Base-by-base conservation (phyloP, 2,888 invertebrate species). In the Halocaridina rubra region DNA sequence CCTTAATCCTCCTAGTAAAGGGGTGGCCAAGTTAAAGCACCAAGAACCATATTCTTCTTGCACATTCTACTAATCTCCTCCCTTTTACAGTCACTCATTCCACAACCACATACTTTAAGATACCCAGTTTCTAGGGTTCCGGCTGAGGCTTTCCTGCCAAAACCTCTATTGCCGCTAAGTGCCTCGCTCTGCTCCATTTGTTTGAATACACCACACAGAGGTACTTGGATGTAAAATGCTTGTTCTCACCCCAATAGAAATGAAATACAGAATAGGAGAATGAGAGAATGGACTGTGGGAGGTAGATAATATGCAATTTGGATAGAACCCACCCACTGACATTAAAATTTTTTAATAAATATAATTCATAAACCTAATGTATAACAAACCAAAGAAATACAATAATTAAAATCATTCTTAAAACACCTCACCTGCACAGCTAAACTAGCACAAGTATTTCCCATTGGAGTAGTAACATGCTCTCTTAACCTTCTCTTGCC, bases 371-470 rank as follows among this genome's bases (percentile, higher is more conserved):
- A 13, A n/a, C 13, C 2, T 22, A 2, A 13, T 32, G 53, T 13
- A 32, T 7, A 53, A 53, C 10, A 27, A 59, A 1, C 39, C 13
- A n/a, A n/a, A n/a, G n/a, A n/a, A n/a, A n/a, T n/a, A n/a, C n/a
- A n/a, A n/a, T n/a, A n/a, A n/a, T n/a, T n/a, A n/a, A n/a, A n/a
- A n/a, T n/a, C n/a, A n/a, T n/a, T n/a, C n/a, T n/a, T n/a, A n/a
- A 24, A 32, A 3, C 29, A 13, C 19, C 77, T 57, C 46, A 84
- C 82, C 82, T 84, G 57, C 16, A 84, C 30, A 24, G 82, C 77
- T 71, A 84, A 72, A 13, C 72, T 24, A 8, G 78, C 46, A 29
- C 82, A 84, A 24, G 82, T 84, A 71, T 84, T 84, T 4, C 82
- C 82, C 16, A 84, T 78, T 61, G 82, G 82, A 3, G 72, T 78